These are phyloP conservation scores for Polietes domitor DNA, from an alignment of 2,888 invertebrate species.

Conservation along the genomic window DNA sequence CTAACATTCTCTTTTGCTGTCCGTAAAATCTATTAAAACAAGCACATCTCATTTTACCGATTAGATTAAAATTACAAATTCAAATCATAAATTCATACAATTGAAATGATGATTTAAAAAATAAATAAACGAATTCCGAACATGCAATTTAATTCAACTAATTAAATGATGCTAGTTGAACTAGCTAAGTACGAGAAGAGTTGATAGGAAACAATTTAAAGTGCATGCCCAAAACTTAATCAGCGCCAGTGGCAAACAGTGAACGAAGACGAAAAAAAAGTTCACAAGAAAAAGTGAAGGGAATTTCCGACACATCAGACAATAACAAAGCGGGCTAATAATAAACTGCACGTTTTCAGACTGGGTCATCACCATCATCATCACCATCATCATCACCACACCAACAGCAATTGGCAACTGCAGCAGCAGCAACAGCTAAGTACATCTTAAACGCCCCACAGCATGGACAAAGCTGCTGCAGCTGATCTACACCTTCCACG, in stretches of 20 bases:
- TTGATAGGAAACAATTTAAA: constrained; percentile 16
- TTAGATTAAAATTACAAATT: constrained; percentile 12
- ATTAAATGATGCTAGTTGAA: background rate
- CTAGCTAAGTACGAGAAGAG: too few species aligned
- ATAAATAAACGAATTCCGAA: background rate
- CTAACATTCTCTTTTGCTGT: too few species aligned
- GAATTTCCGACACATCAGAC: constrained; percentile 58
- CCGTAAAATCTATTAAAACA: too few species aligned
- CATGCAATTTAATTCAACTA: background rate
- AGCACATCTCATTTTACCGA: too few species aligned
- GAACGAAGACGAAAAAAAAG: constrained; percentile 21
- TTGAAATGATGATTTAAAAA: background rate
- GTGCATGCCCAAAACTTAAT: constrained; percentile 43
- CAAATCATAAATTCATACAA: background rate
- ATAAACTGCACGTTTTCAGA: constrained; percentile 53
- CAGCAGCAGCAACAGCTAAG: too few species aligned
- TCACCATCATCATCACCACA: background rate
- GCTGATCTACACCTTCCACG: background rate
- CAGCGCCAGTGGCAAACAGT: background rate
- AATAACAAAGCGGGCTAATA: constrained; percentile 27
- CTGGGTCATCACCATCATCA: constrained; percentile 36
- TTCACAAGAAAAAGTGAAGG: constrained; percentile 57
- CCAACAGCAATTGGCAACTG: constrained; percentile 15
- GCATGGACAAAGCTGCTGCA: background rate
- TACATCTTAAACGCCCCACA: background rate